Conservation (phyloP, 2,797 vertebrate species). For the Bradypodion pumilum region DNA sequence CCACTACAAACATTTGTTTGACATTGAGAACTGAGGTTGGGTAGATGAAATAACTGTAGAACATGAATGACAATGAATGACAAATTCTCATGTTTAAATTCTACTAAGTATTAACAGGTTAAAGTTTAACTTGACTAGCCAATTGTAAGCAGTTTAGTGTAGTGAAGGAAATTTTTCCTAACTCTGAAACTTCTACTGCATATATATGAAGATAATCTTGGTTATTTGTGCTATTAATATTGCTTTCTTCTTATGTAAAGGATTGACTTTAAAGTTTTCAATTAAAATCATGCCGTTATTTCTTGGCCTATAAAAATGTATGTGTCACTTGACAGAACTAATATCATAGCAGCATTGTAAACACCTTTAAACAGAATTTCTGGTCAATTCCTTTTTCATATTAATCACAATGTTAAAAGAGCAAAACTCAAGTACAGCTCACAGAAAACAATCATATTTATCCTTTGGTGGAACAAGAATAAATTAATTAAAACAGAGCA, state of each 20-base stretch:
- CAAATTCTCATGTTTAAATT: neutral
- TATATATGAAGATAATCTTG: slow-evolving; percentile 33
- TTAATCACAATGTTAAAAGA: slow-evolving; percentile 61
- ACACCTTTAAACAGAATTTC: neutral
- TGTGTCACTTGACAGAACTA: slow-evolving; percentile 39
- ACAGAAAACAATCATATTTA: slow-evolving; percentile 68
- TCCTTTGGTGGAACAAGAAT: slow-evolving; percentile 67
- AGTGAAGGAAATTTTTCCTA: slow-evolving; percentile 10
- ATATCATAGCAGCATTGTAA: slow-evolving; percentile 41
- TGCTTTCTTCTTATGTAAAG: slow-evolving; percentile 38
- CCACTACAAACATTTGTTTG: no score
- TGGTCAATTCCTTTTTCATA: slow-evolving; percentile 37
- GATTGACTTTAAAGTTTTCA: slow-evolving; percentile 52
- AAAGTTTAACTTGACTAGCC: neutral
- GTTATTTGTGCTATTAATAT: slow-evolving; percentile 43
- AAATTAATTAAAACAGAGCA: slow-evolving; percentile 61
- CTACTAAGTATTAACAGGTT: neutral
- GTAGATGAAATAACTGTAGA: no score
- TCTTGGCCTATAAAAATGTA: slow-evolving; percentile 52
- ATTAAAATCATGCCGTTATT: slow-evolving; percentile 57
- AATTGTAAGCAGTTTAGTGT: neutral
- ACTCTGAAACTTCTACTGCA: neutral
- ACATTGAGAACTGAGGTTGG: no score
- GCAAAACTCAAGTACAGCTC: slow-evolving; percentile 66
- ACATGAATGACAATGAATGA: neutral